phyloP scores from a whole-genome alignment of 2,888 invertebrate species.

The Acanthosepion esculentum region DNA sequence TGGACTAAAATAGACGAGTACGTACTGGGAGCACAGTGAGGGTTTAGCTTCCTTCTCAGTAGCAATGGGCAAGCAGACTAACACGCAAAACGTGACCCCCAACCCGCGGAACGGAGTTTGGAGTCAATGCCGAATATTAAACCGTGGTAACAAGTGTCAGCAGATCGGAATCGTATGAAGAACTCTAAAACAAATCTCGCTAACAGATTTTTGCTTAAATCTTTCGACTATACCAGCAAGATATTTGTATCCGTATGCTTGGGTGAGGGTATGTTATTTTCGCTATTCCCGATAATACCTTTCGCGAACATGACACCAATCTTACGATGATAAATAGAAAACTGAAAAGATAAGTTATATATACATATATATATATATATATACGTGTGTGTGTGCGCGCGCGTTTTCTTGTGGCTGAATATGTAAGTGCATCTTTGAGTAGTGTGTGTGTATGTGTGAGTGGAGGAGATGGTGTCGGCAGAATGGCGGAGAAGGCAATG shows the following conservation, averaged over 20 bases:
- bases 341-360: neutral
- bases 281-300: neutral
- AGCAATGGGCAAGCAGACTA: no score
- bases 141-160: neutral
- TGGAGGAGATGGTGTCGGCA: neutral
- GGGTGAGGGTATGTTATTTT: neutral
- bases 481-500: neutral
- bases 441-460: neutral
- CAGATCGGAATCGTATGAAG: neutral
- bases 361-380: constrained; percentile 33
- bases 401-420: no score
- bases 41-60: no score
- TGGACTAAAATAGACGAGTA: no score
- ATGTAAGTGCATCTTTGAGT: no score
- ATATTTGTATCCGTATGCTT: neutral
- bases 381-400: neutral
- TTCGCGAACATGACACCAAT: neutral
- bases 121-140: neutral
- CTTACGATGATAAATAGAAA: neutral
- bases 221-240: neutral
- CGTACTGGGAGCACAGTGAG: no score
- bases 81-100: no score
- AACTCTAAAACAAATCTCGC: neutral
- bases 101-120: no score
- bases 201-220: neutral